Base-by-base conservation (phyloP, 2,797 vertebrate species). In the Gallinago nigripennis region DNA sequence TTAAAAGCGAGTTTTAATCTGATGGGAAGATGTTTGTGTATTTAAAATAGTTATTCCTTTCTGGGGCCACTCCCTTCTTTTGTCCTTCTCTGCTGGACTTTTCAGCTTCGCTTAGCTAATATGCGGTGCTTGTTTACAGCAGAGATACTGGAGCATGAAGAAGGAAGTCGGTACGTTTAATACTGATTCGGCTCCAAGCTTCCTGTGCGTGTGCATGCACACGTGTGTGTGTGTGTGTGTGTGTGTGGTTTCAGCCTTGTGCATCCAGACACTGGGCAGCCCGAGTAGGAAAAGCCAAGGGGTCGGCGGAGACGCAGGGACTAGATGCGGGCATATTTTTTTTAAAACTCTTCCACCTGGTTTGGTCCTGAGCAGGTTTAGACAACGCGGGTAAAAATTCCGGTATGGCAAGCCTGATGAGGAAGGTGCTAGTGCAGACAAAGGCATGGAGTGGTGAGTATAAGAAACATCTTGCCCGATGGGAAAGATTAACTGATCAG, bases 21-120 rank as follows among this genome's bases (percentile, higher is more conserved):
- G 92, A 97, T 95, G 94, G 94, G 91, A 96, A 94, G 92, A 96
- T 94, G 70, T 92, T 94, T 94, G 85, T 96, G 85, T 91, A 96
- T 97, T 97, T 97, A 90, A 97, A 97, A 96, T 92, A 96, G 92
- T 94, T 97, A 94, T 28, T 96, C 85, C 95, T 91, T 72, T 56
- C 87, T 12, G 73, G 70, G 78, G 80, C 94, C 95, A 70, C 95
- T 95, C 95, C 95, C 94, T 94, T 71, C 92, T 97, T 97, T 97
- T 91, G 95, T 92, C 94, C 80, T 95, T 90, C 91, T 14, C 91
- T 31, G 83, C 82, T 88, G 95, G 90, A 82, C 79, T 94, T 96
- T 93, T 94, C 66, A 2, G 90, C 92, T 87, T 90, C 12, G 0
- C 81, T 78, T 66, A 48, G 54, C 86, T 53, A 50, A 61, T 20